Evolutionary conservation across 1,140 invertebrate species (phyloP), one percentile per base, ranked within the genome.

Genomic region (Drosophila micromelanica): DNA sequence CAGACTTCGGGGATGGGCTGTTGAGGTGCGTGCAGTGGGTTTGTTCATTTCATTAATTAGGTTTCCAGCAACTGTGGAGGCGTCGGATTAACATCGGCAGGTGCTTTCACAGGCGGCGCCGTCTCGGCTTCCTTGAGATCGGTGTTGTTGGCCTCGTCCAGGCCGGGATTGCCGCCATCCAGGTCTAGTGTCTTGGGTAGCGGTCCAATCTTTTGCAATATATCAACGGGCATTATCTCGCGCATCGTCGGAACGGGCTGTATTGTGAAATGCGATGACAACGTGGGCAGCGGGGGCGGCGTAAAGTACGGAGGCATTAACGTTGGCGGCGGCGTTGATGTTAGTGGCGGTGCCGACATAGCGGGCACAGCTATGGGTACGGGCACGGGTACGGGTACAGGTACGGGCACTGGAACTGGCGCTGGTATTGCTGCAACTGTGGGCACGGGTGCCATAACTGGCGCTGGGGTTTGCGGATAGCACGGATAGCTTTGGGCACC

Each of bases 201-300:
- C 5, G 82, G 82, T 6, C 82, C 82, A 20, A 87, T 61, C 8
- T 89, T 65, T 37, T 89, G 76, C 51, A 87, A 48, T 54, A 89
- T 90, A 13, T 89, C 84, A 32, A 84, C 80, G 8, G 85, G 84
- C 67, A 90, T 89, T 37, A 89, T 89, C 32, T 90, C 79, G 4
- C 68, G 72, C 23, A 89, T 84, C 0, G 57, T 63, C 12, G 84
- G 55, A 60, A 90, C 73, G 1, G 84, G 51, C 9, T 71, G 75
- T 17, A 80, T 54, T 12, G 54, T 62, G 15, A 89, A 90, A 3
- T 78, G 54, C 9, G 80, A 57, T 7, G 79, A 56, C 35, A 84
- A 38, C 17, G 67, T 63, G 1, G 84, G 80, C 54, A 87, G 30
- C 15, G 85, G 84, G 2, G 80, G 84, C 1, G 82, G 78, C 6